Percentiles rank a stretch among this genome's conserved stretches.
Evolutionary conservation across 2,113 vertebrate genomes (phyloP).

Genomic region (Paralichthys olivaceus): DNA sequence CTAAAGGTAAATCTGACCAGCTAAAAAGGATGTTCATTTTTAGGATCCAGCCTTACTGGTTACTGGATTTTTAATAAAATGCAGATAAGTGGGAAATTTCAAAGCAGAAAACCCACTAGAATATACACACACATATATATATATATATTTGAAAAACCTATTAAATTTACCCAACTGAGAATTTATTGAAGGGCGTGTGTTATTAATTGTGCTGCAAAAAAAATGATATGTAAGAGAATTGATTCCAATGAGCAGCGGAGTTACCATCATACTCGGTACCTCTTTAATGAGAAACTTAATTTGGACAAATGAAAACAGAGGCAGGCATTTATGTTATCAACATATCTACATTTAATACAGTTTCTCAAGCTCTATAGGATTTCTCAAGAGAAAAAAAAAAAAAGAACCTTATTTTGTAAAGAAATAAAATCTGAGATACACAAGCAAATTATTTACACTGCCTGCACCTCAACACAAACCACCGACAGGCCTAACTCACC

Average conservation of each 20-base stretch:
- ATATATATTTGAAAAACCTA: too few relatives aligned
- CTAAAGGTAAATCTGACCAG: too few relatives aligned
- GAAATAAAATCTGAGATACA: slow-evolving; percentile 72
- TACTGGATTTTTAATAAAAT: too few relatives aligned
- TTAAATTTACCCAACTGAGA: too few relatives aligned
- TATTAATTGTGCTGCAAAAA: neutral
- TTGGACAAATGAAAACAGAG: slow-evolving; percentile 63
- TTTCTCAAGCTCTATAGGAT: slow-evolving; percentile 66
- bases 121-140: too few relatives aligned
- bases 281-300: slow-evolving; percentile 45
- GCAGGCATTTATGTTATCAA: slow-evolving; percentile 70
- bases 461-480: slow-evolving; percentile 43
- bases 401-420: slow-evolving; percentile 50
- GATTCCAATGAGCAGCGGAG: slow-evolving; percentile 19
- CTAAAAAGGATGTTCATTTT: too few relatives aligned
- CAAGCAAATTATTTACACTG: slow-evolving; percentile 73
- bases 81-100: too few relatives aligned
- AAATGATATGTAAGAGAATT: neutral
- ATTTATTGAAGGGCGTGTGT: neutral
- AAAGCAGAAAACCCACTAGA: too few relatives aligned
- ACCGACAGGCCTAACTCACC: slow-evolving; percentile 45
- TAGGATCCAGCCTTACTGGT: too few relatives aligned
- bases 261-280: slow-evolving; percentile 4
- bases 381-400: slow-evolving; percentile 55
- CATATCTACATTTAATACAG: slow-evolving; percentile 85